Evolutionary conservation across 1,140 invertebrate species (phyloP).

Genomic region (Ostrea edulis): DNA sequence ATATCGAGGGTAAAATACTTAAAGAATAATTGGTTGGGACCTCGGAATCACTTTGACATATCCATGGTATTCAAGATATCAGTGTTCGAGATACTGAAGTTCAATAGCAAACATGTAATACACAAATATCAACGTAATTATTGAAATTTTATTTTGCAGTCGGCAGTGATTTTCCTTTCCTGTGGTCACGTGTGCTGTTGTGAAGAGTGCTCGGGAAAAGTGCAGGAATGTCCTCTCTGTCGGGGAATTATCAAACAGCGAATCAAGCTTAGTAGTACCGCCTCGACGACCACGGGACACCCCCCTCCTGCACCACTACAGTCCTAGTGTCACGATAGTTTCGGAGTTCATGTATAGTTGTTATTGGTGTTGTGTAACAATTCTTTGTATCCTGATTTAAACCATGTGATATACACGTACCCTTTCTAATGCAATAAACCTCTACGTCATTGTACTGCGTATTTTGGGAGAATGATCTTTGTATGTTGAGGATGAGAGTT

Average conservation of each 20-base stretch:
- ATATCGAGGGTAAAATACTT: too few relatives aligned
- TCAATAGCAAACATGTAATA: too few relatives aligned
- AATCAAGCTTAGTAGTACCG: constrained; percentile 61
- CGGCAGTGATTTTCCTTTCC: constrained; percentile 88
- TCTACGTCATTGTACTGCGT: too few relatives aligned
- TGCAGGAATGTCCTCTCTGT: constrained; percentile 87
- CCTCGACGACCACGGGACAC: background rate
- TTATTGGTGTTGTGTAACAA: background rate
- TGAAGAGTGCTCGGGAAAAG: constrained; percentile 82
- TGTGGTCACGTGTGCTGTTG: constrained; percentile 93
- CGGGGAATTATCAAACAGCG: constrained; percentile 83
- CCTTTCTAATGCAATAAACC: too few relatives aligned
- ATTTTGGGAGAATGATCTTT: too few relatives aligned
- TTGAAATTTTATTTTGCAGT: constrained; percentile 80
- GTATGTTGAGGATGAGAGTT: too few relatives aligned
- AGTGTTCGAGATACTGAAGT: too few relatives aligned
- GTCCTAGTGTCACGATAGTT: background rate
- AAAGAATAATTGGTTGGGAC: too few relatives aligned
- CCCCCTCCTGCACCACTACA: background rate
- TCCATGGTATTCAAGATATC: too few relatives aligned
- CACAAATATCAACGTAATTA: too few relatives aligned
- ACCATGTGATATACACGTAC: background rate
- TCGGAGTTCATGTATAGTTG: background rate
- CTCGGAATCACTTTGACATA: too few relatives aligned
- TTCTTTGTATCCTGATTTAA: background rate